Conservation (phyloP, 35 echinoderm and acorn worm genomes). For the Anneissia japonica region DNA sequence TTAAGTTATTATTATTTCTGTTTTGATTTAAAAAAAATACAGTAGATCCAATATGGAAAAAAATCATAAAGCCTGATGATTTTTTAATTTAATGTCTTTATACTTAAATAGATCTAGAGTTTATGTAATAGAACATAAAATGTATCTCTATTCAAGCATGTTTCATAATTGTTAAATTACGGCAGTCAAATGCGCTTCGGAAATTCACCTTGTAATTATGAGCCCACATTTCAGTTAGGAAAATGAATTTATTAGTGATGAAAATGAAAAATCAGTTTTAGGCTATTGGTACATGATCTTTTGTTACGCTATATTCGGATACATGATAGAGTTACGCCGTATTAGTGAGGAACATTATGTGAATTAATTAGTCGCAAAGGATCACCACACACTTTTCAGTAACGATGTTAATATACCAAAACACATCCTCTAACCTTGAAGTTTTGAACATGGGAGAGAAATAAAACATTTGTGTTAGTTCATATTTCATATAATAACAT, state of each 20-base stretch:
- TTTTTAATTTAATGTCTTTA: no score
- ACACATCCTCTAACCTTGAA: background rate
- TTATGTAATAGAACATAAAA: no score
- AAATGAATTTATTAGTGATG: background rate
- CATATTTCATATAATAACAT: background rate
- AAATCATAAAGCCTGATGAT: no score
- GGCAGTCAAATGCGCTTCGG: background rate
- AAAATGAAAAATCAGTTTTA: background rate
- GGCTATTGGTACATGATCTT: background rate
- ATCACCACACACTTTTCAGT: background rate
- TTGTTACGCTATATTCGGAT: background rate
- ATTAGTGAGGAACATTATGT: background rate
- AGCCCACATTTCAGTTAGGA: background rate
- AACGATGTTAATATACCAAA: background rate
- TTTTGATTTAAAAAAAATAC: no score
- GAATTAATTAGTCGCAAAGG: background rate
- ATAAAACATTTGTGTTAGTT: background rate
- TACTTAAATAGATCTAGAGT: no score
- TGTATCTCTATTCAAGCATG: background rate
- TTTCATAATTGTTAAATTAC: background rate
- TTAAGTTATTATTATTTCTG: no score
- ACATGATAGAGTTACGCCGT: background rate
- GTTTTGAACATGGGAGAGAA: background rate
- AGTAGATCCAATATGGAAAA: no score
- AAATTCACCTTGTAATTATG: background rate